Base-by-base conservation (phyloP, 2,113 vertebrate species). In the Myotis yumanensis region DNA sequence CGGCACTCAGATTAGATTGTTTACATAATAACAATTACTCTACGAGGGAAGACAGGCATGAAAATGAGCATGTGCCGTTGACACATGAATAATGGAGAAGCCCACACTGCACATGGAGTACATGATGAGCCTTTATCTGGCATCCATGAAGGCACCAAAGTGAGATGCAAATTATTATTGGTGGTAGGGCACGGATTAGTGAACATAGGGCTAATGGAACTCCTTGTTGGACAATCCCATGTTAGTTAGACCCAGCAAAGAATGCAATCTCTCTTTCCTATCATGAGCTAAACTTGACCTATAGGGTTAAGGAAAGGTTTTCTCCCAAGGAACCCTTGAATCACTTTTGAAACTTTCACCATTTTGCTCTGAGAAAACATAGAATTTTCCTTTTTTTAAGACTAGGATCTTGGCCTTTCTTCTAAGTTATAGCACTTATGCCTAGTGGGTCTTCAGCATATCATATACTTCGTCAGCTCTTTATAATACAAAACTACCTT, bases 1-100 rank as follows among this genome's bases (percentile, higher is more conserved):
- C 25, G 71, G 59, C 22, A 64, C 59, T 90, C 82, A 43, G 57
- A 76, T 89, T 85, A 51, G 43, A 62, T 66, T 95, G 79, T 94
- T 92, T 85, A 81, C 86, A 77, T 43, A 68, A 66, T 81, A 80
- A 72, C 73, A 93, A 54, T 91, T 81, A 90, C 23, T 30, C 1
- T 32, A 22, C 64, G 89, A 82, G 71, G 76, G 59, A 71, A 85
- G 51, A 11, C 15, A 52, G 71, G 79, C 40, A 6, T 7, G 37
- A 69, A 43, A 82, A 86, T 15, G 69, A 48, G 46, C 68, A 40
- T 40, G 40, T 59, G 68, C 2, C 0, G 10, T 68, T 69, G 80
- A 90, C 71, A 75, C n/a, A 30, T 75, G 87, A 83, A 18, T 80
- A 48, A n/a, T 54, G 43, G 35, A 79, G 73, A 71, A 37, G 54